A percentile compares a stretch with the other conserved stretches of the same genome.
Evolutionary conservation across 1,140 invertebrate genomes (phyloP).

Genomic region (Trichonephila clavipes): DNA sequence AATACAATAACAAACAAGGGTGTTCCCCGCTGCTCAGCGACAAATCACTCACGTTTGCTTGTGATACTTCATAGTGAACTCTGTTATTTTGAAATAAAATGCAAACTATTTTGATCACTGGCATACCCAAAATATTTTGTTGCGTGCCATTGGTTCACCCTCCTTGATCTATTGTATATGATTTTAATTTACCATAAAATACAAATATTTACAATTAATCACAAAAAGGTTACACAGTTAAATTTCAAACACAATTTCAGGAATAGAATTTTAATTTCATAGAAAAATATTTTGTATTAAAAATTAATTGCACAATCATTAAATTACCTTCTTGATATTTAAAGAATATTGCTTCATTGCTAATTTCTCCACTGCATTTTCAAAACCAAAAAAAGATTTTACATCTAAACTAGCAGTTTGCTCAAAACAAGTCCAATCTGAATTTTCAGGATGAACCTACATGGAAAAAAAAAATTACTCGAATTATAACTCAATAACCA

Average conservation of each 20-base stretch:
- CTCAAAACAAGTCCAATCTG: constrained; percentile 98
- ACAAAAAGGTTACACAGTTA: too few relatives aligned
- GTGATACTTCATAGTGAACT: too few relatives aligned
- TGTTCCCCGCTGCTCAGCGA: too few relatives aligned
- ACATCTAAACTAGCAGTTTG: constrained; percentile 96
- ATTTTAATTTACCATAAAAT: too few relatives aligned
- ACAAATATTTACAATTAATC: too few relatives aligned
- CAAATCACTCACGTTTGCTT: too few relatives aligned
- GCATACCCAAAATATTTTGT: too few relatives aligned
- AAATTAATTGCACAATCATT: background rate
- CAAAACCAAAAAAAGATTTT: constrained; percentile 98
- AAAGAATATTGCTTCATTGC: constrained; percentile 98
- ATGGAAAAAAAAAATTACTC: constrained; percentile 72
- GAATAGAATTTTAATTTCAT: background rate
- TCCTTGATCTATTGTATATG: too few relatives aligned
- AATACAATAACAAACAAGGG: too few relatives aligned
- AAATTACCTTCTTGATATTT: constrained; percentile 91
- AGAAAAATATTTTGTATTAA: background rate
- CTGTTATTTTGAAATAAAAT: too few relatives aligned
- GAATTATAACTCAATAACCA: constrained; percentile 2
- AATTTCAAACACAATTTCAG: background rate
- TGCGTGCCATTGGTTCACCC: too few relatives aligned
- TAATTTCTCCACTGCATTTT: constrained; percentile 96
- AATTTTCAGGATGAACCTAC: constrained; percentile 96
- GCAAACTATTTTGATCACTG: too few relatives aligned